Evolutionary conservation across 1,140 invertebrate species (phyloP), one percentile per base, ranked within the genome.

Genomic region (Heliconius melpomene): DNA sequence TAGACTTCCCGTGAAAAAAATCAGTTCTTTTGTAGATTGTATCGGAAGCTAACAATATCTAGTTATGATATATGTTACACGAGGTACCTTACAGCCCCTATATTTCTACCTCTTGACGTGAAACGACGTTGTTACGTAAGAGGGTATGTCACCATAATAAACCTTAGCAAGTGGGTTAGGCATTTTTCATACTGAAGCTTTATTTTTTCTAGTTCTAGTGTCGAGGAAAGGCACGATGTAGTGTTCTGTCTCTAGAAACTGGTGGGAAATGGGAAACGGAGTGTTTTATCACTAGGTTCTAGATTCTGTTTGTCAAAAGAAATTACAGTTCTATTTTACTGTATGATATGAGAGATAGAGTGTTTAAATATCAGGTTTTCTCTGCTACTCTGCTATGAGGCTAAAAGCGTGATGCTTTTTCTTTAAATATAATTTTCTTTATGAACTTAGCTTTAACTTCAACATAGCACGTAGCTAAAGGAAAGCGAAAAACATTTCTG

Each of bases 141-240:
- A 74, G 77, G 72, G 52, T 74, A 79, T 57, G 77, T 66, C 77
- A 74, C 46, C 23, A 74, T 72, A 79, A 79, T 79, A 79, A 46
- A 66, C 54, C 13, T 54, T 70, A 18, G 60, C 66, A 72, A 78
- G 76, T 74, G 57, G 66, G 26, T 70, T 20, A 54, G 40, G 77
- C 38, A 6, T 46, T 57, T 52, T 32, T 8, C 52, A 57, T 29
- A 40, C 7, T 20, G 36, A 50, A 40, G 32, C 18, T 72, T 46
- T 16, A 46, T 72, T n/a, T 72, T 38, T 72, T 9, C 32, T 72
- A 2, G 36, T 26, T 32, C 26, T 32, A 18, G 40, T 16, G 40
- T 46, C 13, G 5, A 46, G 40, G 40, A 16, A 46, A 46, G 0
- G 0, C 13, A 46, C 13, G 40, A n/a, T 2, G 20, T 54, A 0